These are phyloP conservation scores for Apaloderma vittatum DNA, from an alignment of 2,113 vertebrate species.

Conservation along the genomic window DNA sequence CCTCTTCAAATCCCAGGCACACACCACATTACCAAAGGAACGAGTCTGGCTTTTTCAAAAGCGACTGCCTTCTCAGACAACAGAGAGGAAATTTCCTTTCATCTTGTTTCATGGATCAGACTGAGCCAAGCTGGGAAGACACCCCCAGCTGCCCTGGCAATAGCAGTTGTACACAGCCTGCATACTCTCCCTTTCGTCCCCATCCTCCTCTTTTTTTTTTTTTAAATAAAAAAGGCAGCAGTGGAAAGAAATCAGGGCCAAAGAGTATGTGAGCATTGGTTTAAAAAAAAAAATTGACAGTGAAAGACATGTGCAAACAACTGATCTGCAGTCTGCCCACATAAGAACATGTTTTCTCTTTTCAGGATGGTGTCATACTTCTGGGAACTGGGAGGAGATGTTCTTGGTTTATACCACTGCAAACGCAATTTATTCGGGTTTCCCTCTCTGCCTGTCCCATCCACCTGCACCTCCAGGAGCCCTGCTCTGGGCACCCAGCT, in stretches of 20 bases:
- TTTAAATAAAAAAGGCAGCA: background rate
- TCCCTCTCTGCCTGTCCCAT: background rate
- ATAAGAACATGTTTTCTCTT: constrained; percentile 61
- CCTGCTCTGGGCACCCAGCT: background rate
- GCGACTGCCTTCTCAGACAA: constrained; percentile 26
- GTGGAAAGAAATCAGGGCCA: background rate
- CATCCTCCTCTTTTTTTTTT: background rate
- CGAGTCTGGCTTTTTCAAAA: constrained; percentile 1
- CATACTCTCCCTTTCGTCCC: background rate
- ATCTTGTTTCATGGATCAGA: background rate
- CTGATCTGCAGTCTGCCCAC: constrained; percentile 41
- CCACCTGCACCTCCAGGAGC: background rate
- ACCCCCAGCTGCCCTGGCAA: background rate
- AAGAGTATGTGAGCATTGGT: background rate
- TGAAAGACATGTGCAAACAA: constrained; percentile 48
- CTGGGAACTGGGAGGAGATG: constrained; percentile 70
- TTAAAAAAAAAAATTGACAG: background rate
- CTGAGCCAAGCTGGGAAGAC: background rate
- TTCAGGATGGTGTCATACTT: constrained; percentile 64
- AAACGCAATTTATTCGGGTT: background rate
- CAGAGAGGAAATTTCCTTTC: constrained; percentile 28
- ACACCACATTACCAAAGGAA: background rate
- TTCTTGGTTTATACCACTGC: constrained; percentile 26
- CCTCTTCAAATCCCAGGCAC: constrained; percentile 21
- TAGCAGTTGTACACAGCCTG: background rate